Conservation (phyloP, 2,113 vertebrate species). For the Larimichthys crocea region DNA sequence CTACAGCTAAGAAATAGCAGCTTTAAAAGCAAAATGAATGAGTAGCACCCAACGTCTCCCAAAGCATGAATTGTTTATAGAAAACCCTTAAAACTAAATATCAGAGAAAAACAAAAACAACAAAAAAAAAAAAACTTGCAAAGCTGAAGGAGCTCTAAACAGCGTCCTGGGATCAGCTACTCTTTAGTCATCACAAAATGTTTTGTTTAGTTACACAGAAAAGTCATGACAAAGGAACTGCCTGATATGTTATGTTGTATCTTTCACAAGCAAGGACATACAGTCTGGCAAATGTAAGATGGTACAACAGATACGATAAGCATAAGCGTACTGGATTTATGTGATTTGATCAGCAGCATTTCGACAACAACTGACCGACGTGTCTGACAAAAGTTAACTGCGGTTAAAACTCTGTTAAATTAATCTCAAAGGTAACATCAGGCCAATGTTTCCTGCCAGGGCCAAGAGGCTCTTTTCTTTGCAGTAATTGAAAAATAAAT, state of each 20-base stretch:
- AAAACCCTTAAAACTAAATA: no score
- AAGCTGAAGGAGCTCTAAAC: constrained; percentile 17
- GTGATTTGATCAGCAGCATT: constrained; percentile 33
- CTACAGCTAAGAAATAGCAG: not conserved
- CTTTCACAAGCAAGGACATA: constrained; percentile 41
- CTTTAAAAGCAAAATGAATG: not conserved
- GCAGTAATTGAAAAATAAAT: constrained; percentile 25
- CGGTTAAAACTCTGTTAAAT: constrained; percentile 10
- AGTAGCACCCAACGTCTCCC: not conserved
- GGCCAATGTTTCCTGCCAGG: not conserved
- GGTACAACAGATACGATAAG: not conserved
- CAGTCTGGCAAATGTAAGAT: constrained; percentile 22
- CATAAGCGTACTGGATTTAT: not conserved
- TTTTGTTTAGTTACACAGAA: constrained; percentile 40
- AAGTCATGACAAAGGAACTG: constrained; percentile 35
- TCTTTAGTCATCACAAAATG: constrained; percentile 39
- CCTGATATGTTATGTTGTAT: constrained; percentile 46
- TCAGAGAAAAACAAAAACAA: not conserved
- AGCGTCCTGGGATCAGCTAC: not conserved
- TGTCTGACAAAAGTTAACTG: constrained; percentile 8
- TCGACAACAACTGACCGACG: constrained; percentile 18
- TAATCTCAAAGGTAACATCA: constrained; percentile 1
- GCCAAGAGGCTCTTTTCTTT: not conserved
- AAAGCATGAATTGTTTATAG: not conserved
- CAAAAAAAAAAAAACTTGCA: constrained; percentile 18